Percentiles rank a stretch among this genome's conserved stretches.
phyloP scores from a whole-genome alignment of 1,140 invertebrate genomes.

The Sycobia sp. region DNA sequence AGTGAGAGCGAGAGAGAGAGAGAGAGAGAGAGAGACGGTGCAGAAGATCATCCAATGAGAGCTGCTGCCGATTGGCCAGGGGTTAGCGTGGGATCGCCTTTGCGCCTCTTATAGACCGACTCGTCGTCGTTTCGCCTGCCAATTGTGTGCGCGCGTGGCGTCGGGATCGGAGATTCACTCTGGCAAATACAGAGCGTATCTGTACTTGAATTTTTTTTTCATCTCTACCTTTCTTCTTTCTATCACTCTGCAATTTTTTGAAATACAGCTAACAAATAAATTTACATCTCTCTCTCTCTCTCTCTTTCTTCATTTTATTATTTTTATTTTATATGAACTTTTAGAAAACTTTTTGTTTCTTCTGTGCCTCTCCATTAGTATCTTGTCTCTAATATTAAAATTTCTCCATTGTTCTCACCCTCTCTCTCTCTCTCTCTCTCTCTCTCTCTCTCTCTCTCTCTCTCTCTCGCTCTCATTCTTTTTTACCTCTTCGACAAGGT shows the following conservation, averaged over 20 bases:
- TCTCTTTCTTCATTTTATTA: too few species aligned
- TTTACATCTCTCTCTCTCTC: too few species aligned
- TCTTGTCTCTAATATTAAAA: too few species aligned
- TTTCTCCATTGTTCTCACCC: neutral
- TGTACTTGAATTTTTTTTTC: neutral
- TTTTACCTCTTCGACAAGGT: neutral
- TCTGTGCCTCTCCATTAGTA: too few species aligned
- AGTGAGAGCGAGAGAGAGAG: too few species aligned
- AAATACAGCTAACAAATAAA: too few species aligned
- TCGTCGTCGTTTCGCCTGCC: constrained; percentile 31
- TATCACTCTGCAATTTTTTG: too few species aligned
- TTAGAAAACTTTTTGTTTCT: too few species aligned
- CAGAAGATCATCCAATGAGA: constrained; percentile 32
- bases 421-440: neutral
- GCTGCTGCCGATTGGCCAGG: constrained; percentile 38
- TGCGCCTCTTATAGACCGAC: constrained; percentile 42
- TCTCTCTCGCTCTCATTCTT: neutral
- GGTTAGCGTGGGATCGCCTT: constrained; percentile 36
- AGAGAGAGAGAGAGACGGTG: constrained; percentile 1
- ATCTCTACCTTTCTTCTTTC: neutral
- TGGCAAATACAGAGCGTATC: neutral
- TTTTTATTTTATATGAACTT: too few species aligned
- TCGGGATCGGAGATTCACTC: constrained; percentile 20
- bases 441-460: neutral
- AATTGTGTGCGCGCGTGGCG: constrained; percentile 34